Evolutionary conservation across 2,113 vertebrate species (phyloP), one percentile per base, ranked within the genome.

Genomic region (Ariopsis seemanni): DNA sequence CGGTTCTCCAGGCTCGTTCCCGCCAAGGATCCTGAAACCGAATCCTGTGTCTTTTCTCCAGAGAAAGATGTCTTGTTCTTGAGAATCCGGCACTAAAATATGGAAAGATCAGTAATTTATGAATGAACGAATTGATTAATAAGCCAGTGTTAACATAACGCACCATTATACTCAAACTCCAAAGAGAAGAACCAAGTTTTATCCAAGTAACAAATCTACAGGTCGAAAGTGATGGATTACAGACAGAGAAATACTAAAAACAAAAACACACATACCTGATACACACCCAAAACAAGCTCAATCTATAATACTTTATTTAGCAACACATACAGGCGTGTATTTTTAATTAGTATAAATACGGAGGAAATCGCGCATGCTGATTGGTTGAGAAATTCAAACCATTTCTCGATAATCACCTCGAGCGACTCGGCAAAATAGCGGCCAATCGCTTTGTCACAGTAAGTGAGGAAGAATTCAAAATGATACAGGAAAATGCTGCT

Each of bases 21-120:
- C 98, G 91, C 98, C 98, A 86, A 99, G 95, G 93, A 99, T 99
- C 91, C 98, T 96, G 94, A 99, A 99, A 91, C 98, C 98, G 92
- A 99, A 99, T 48, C 98, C 98, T 0, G 98, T 99, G 92, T 99
- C 98, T 93, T 99, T 99, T 91, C 98, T 96, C 98, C 98, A 99
- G 86, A 99, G 97, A 94, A 99, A 99, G 93, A 99, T 98, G 94
- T 99, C 98, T 91, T 99, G 98, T 89, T 99, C 98, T 94, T 99
- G 98, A 92, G 96, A 97, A 94, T 99, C 98, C 90, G 98, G 98
- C 95, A 98, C 98, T 99, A 92, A 88, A 93, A 79, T n/a, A 92
- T 86, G 67, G 81, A 75, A 52, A 88, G 78, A 87, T 1, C 22
- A 57, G 4, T 7, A 67, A 58, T 74, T 22, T 42, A 58, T 52